Conservation (phyloP, 2,797 vertebrate species). For the Artibeus lituratus region DNA sequence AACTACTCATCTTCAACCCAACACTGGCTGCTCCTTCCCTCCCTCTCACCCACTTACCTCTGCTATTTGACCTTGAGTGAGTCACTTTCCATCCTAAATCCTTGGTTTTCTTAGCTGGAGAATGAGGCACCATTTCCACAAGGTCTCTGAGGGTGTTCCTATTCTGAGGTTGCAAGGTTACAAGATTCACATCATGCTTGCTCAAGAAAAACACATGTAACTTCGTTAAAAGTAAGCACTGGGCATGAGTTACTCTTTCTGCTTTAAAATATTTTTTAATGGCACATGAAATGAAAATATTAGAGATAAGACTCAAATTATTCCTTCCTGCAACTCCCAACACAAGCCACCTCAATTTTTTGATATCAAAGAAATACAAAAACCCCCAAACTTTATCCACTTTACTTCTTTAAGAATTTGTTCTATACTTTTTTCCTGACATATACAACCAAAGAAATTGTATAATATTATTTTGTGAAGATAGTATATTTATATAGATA, state of each 20-base stretch:
- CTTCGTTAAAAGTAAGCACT: neutral
- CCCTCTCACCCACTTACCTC: neutral
- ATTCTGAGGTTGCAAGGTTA: neutral
- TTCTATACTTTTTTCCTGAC: neutral
- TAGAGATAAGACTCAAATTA: neutral
- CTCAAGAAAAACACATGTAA: neutral
- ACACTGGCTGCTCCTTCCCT: rapidly evolving
- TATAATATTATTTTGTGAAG: neutral
- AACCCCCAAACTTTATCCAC: neutral
- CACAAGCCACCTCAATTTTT: neutral
- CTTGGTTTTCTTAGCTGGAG: neutral
- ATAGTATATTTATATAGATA: neutral
- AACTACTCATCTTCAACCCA: neutral
- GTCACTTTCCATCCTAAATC: neutral
- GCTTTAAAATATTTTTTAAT: neutral
- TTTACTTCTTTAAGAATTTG: neutral
- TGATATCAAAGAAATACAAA: neutral
- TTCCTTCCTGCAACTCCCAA: neutral
- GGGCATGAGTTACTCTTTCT: neutral
- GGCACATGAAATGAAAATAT: neutral
- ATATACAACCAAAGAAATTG: neutral
- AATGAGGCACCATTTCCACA: neutral
- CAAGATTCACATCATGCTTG: neutral
- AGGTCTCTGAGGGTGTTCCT: neutral
- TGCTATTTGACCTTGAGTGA: neutral